Percentiles rank a stretch among this genome's conserved stretches.
Evolutionary conservation across 2,113 vertebrate genomes (phyloP).

Genomic region (Elephas maximus): DNA sequence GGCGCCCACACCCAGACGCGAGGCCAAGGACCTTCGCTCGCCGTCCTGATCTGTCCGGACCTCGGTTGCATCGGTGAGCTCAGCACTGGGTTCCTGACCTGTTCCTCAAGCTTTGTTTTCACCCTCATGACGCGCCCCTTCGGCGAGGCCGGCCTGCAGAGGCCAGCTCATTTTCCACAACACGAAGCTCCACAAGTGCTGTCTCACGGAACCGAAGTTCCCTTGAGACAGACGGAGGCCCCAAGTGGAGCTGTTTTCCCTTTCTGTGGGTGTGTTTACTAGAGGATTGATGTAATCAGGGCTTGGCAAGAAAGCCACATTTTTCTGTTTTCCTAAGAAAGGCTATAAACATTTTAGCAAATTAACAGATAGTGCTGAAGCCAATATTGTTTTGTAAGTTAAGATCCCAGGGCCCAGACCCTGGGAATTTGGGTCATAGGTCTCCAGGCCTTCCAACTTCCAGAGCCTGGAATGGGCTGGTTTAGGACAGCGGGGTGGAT

Average conservation of each 20-base stretch:
- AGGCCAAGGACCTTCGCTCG: too few species aligned
- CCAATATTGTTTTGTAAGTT: neutral
- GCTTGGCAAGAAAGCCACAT: constrained; percentile 43
- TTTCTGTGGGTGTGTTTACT: neutral
- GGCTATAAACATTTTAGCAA: neutral
- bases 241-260: neutral
- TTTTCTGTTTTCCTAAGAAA: constrained; percentile 59
- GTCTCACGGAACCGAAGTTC: neutral
- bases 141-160: neutral
- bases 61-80: neutral
- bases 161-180: neutral
- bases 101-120: neutral
- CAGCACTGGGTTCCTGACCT: neutral
- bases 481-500: neutral
- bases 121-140: neutral
- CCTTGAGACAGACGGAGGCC: neutral
- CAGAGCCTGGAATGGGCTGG: neutral
- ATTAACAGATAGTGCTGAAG: neutral
- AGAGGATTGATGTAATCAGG: constrained; percentile 41
- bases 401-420: neutral
- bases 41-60: neutral
- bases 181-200: neutral
- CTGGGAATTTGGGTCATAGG: neutral
- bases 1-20: too few species aligned
- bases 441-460: neutral